phyloP scores from a whole-genome alignment of 1,140 invertebrate genomes.

The Caerostris darwini region DNA sequence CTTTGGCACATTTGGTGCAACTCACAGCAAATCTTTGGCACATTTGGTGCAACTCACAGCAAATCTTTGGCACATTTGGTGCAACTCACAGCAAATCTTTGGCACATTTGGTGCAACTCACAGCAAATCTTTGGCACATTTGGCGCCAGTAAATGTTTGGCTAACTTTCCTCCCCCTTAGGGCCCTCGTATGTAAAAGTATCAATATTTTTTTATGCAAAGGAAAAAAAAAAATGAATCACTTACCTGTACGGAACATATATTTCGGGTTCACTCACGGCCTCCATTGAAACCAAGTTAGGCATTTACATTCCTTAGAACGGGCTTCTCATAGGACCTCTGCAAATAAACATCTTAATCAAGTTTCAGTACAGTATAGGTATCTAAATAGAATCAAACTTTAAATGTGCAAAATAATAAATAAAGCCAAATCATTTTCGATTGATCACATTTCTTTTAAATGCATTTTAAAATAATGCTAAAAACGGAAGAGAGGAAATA shows the following conservation, averaged over 20 bases:
- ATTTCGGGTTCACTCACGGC: slow-evolving; percentile 51
- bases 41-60: too few species aligned
- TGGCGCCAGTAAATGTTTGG: too few species aligned
- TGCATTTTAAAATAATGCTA: background rate
- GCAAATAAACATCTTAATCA: background rate
- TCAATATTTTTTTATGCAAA: too few species aligned
- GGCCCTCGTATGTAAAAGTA: too few species aligned
- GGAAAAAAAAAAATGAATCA: background rate
- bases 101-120: too few species aligned
- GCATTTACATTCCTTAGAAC: slow-evolving; percentile 48
- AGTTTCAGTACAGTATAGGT: background rate
- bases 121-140: too few species aligned
- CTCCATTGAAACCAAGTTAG: slow-evolving; percentile 62
- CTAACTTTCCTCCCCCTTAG: too few species aligned
- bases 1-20: too few species aligned
- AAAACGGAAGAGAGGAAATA: too few species aligned
- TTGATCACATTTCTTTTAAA: background rate
- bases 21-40: too few species aligned
- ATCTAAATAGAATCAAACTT: background rate
- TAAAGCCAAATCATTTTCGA: background rate
- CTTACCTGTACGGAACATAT: slow-evolving; percentile 51
- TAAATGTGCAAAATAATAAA: background rate
- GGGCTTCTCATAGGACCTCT: background rate
- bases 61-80: too few species aligned
- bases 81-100: too few species aligned